Percentiles rank a stretch among this genome's conserved stretches.
These are phyloP conservation scores for Drosophila fungiperda DNA, from an alignment of 2,888 invertebrate genomes.

Conservation along the genomic window DNA sequence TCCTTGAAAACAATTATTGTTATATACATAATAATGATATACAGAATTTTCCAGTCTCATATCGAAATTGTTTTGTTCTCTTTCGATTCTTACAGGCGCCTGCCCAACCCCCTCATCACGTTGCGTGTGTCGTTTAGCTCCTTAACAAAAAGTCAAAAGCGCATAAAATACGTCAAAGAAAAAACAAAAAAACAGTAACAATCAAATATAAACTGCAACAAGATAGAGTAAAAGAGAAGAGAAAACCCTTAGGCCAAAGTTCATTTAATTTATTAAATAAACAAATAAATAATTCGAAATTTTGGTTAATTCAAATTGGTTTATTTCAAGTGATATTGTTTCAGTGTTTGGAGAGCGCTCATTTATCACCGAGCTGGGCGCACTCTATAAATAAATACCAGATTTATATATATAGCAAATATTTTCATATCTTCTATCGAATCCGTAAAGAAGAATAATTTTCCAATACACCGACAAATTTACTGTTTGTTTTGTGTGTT, in stretches of 20 bases:
- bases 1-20: slow-evolving; percentile 22
- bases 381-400: slow-evolving; percentile 36
- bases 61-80: slow-evolving; percentile 80
- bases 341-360: slow-evolving; percentile 43
- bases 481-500: slow-evolving; percentile 17
- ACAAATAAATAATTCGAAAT: slow-evolving; percentile 20
- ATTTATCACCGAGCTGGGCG: slow-evolving; percentile 36
- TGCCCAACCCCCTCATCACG: slow-evolving; percentile 46
- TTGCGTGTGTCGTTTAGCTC: slow-evolving; percentile 52
- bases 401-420: slow-evolving; percentile 8
- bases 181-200: slow-evolving; percentile 3
- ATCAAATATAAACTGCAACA: slow-evolving; percentile 10
- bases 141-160: slow-evolving; percentile 48
- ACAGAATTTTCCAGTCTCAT: slow-evolving; percentile 61
- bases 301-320: slow-evolving; percentile 40
- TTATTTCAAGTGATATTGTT: slow-evolving; percentile 47
- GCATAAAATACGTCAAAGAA: slow-evolving; percentile 51
- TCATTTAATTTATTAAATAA: slow-evolving; percentile 37
- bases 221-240: slow-evolving; percentile 29
- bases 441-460: slow-evolving; percentile 3
- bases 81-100: slow-evolving; percentile 81
- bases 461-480: neutral
- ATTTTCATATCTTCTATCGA: slow-evolving; percentile 27
- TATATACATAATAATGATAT: slow-evolving; percentile 45
- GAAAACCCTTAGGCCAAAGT: slow-evolving; percentile 3